Evolutionary conservation across 2,888 invertebrate genomes (phyloP).

Genomic region (Caenorhabditis imperialis): DNA sequence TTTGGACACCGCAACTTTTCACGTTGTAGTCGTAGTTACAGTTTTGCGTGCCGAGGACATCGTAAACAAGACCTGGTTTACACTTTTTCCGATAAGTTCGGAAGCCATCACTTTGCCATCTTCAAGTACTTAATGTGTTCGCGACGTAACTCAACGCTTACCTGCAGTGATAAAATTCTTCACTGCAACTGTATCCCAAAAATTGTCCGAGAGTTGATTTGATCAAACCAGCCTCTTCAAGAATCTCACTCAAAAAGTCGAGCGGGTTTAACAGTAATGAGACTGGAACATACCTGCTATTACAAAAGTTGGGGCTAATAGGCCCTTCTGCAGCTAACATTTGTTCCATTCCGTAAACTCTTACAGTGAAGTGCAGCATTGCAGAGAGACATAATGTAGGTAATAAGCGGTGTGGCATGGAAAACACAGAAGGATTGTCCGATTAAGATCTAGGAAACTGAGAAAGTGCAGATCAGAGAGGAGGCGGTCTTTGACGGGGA

Average conservation of each 20-base stretch:
- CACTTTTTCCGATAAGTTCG: constrained; percentile 76
- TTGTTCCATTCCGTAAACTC: constrained; percentile 60
- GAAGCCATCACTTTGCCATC: constrained; percentile 76
- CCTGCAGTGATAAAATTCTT: not conserved
- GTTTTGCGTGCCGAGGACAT: constrained; percentile 77
- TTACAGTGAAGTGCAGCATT: constrained; percentile 1
- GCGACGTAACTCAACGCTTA: too few relatives aligned
- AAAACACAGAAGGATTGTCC: constrained; percentile 13
- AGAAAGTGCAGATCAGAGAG: constrained; percentile 39
- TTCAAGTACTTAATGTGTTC: constrained; percentile 11
- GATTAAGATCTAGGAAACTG: constrained; percentile 42
- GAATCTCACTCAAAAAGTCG: constrained; percentile 59
- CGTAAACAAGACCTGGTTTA: constrained; percentile 74
- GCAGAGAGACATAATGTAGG: constrained; percentile 1
- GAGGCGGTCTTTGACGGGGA: constrained; percentile 45
- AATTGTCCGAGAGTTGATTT: constrained; percentile 76
- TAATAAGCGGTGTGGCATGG: constrained; percentile 20
- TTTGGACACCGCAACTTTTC: constrained; percentile 70
- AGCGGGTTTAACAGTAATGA: not conserved
- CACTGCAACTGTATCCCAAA: constrained; percentile 70
- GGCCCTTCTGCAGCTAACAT: constrained; percentile 62
- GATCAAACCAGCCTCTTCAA: constrained; percentile 68
- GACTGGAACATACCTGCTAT: constrained; percentile 62
- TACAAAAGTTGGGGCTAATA: constrained; percentile 72
- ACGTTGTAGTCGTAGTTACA: constrained; percentile 78